Base-by-base conservation (phyloP, 37 sponge, comb jelly and placozoan species). In the Petrosia ficiformis region DNA sequence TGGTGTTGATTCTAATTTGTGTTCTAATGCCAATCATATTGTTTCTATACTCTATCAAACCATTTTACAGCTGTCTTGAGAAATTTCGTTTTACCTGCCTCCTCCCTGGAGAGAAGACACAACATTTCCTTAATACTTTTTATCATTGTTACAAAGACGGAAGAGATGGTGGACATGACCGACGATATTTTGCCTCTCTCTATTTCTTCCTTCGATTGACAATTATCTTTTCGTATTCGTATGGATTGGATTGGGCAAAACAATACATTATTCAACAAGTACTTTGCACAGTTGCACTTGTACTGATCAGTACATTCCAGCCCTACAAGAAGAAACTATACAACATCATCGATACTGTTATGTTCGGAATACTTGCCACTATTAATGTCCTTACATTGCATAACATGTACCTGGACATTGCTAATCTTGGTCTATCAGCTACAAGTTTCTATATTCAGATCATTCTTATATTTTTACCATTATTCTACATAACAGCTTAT, bases 11-110 rank as follows among this genome's bases (percentile, higher is more conserved):
- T n/a, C 63, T 61, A 25, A 48, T 48, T 16, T 61, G 63, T 28
- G n/a, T 22, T n/a, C 4, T 61, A 25, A n/a, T 61, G 5, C 63
- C 63, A 26, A n/a, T 28, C 25, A 61, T 61, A 8, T 5, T 61
- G 63, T n/a, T 61, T 28, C 63, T 61, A 25, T 61, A 61, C 25
- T 61, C 63, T 61, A 61, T 61, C 63, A 61, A 61, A 29, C 63
- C 63, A 26, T 61, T 61, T n/a, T 61, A 61, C 63, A 26, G 28
- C 5, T 61, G 63, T 29, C n/a, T 61, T 5, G 28, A 61, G 22
- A 61, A 22, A 61, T 29, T 61, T 26, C 11, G n/a, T n/a, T n/a
- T 8, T 4, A 61, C 14, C 11, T 22, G 5, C 14, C 25, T 61
- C 5, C 14, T n/a, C 4, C 63, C 63, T 61, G 63, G 63, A 61